Base-by-base conservation (phyloP, 2,888 invertebrate species). In the Parelbella ahira region DNA sequence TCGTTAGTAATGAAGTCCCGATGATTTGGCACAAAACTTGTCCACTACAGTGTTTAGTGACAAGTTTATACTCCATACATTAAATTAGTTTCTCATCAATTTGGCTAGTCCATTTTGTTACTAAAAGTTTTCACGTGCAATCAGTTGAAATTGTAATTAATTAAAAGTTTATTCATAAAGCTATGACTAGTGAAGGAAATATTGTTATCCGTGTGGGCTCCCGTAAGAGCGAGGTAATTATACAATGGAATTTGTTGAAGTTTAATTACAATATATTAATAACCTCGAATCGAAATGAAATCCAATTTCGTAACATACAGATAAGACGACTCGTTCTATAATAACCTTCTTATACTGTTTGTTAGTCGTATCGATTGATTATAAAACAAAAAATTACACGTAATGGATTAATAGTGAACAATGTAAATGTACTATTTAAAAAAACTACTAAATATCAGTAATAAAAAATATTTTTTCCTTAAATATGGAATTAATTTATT, bases 151-250 rank as follows among this genome's bases (percentile, higher is more conserved):
- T n/a, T n/a, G n/a, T 48, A 53, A 44, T 11, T 30, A 39, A 38
- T 32, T 51, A 37, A 25, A 13, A 12, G n/a, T 15, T 28, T 33
- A n/a, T n/a, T n/a, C n/a, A n/a, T n/a, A 11, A 13, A 46, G 56
- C 43, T 53, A 87, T 87, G 86, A 80, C 78, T 60, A 75, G 59
- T 56, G 64, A 74, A 56, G 63, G 64, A 4, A 78, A 76, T 44
- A 89, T 89, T 70, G 81, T 90, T 58, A 92, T 94, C 53, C 90
- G 90, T 54, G 94, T 95, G 44, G 95, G 95, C 43, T 94, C 95
- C 29, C 90, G 95, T 56, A 94, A 95, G 84, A 95, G 95, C 68
- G 93, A 95, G 90, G 94, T 94, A 80, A 30, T 9, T 7, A n/a
- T 21, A 18, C 11, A n/a, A 10, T 8, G 3, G n/a, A 12, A 37